Conservation (phyloP, 2,113 vertebrate genomes). For the Antigone vipio region DNA sequence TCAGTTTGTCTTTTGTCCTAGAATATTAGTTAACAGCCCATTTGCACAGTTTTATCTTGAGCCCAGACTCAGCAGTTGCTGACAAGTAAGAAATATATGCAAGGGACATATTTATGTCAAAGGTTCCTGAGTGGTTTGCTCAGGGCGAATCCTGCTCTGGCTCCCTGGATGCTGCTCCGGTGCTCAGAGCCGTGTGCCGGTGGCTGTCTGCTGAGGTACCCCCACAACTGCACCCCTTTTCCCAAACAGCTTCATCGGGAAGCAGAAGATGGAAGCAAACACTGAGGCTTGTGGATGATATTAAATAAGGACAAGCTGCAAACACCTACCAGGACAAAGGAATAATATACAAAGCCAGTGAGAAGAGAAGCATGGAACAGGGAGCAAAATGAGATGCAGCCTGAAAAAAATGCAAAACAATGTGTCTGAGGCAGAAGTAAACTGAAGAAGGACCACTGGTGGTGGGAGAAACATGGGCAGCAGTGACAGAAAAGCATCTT, state of each 20-base stretch:
- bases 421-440: neutral
- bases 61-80: neutral
- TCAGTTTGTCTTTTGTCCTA: neutral
- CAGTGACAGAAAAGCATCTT: neutral
- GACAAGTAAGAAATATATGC: neutral
- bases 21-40: neutral
- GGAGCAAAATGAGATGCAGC: neutral
- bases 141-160: neutral
- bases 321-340: neutral
- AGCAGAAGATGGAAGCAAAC: neutral
- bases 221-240: neutral
- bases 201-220: neutral
- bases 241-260: neutral
- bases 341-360: neutral
- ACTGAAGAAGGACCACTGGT: neutral
- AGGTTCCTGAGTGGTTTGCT: neutral
- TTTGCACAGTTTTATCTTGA: neutral
- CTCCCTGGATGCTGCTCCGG: neutral
- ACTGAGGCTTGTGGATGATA: neutral
- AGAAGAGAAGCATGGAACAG: neutral
- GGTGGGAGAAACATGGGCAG: neutral
- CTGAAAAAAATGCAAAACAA: neutral
- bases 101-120: neutral
- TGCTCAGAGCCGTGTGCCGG: fast-evolving
- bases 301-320: neutral